A percentile compares a stretch with the other conserved stretches of the same genome.
phyloP scores from a whole-genome alignment of 2,888 invertebrate species.

The Leptogaster cylindrica region DNA sequence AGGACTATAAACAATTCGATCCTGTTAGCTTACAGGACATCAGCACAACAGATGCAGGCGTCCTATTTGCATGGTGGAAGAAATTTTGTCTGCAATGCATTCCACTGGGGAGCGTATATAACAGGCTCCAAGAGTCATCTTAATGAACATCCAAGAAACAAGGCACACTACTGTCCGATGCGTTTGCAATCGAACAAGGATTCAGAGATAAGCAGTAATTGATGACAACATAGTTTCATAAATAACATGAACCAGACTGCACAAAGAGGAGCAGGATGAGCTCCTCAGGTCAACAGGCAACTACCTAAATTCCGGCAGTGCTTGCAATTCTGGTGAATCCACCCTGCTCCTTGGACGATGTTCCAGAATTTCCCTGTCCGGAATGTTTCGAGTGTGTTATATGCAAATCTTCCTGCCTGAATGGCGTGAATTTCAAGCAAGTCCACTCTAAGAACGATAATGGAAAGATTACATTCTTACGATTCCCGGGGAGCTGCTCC shows the following conservation, averaged over 20 bases:
- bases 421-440: no score
- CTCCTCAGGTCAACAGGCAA: no score
- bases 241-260: constrained; percentile 15
- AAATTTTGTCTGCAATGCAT: not conserved
- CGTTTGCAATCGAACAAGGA: not conserved
- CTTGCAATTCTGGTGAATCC: no score
- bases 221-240: constrained; percentile 29
- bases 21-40: constrained; percentile 6
- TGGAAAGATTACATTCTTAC: no score
- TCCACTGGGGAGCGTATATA: not conserved
- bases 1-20: constrained; percentile 15
- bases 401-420: no score
- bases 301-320: no score
- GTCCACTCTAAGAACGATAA: no score
- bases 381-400: no score
- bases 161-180: constrained; percentile 5
- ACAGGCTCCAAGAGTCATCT: not conserved
- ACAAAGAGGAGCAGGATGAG: no score
- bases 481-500: no score
- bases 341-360: no score
- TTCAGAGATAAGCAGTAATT: constrained; percentile 12
- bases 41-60: not conserved
- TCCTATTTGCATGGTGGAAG: not conserved
- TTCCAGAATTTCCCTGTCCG: no score
- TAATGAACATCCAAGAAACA: constrained; percentile 2